These are phyloP conservation scores for Axinella damicornis DNA, from an alignment of 37 sponge, comb jelly and placozoan genomes.

Conservation along the genomic window DNA sequence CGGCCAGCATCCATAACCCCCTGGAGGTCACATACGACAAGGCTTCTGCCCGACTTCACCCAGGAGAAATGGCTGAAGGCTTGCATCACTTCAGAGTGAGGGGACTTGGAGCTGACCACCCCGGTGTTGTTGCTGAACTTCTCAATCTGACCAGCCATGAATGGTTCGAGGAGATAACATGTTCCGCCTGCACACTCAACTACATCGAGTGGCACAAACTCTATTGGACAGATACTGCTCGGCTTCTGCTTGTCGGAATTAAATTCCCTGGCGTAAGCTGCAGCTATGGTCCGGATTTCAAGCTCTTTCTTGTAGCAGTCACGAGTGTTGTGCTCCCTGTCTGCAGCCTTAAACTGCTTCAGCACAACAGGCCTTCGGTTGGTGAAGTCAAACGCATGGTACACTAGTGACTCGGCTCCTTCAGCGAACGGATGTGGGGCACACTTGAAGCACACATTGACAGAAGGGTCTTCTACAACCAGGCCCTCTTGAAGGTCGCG, in stretches of 20 bases:
- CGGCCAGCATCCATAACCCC: slow-evolving; percentile 19
- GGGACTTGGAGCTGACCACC: slow-evolving; percentile 23
- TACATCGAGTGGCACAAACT: slow-evolving; percentile 34
- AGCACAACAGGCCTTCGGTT: slow-evolving; percentile 44
- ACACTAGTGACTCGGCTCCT: slow-evolving; percentile 60
- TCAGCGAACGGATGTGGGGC: slow-evolving; percentile 73
- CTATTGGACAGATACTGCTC: background rate
- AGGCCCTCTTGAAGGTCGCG: slow-evolving; percentile 49
- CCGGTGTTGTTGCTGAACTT: slow-evolving; percentile 78
- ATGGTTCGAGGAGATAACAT: slow-evolving; percentile 41
- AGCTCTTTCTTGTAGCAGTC: slow-evolving; percentile 61
- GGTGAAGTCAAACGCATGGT: slow-evolving; percentile 57
- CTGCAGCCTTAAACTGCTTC: slow-evolving; percentile 42
- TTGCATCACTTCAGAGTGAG: slow-evolving; percentile 57
- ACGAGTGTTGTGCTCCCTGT: slow-evolving; percentile 24
- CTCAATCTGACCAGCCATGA: slow-evolving; percentile 53
- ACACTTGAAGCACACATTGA: slow-evolving; percentile 42
- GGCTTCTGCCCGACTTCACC: slow-evolving; percentile 50
- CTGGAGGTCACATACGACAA: slow-evolving; percentile 76
- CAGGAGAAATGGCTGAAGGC: slow-evolving; percentile 82
- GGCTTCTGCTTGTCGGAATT: slow-evolving; percentile 46
- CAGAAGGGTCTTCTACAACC: slow-evolving; percentile 30
- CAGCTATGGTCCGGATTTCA: slow-evolving; percentile 44
- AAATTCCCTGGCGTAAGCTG: slow-evolving; percentile 64
- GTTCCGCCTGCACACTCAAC: slow-evolving; percentile 8